Evolutionary conservation across 2,888 invertebrate genomes (phyloP), one percentile per base, ranked within the genome.

Genomic region (Piscicola geometra): DNA sequence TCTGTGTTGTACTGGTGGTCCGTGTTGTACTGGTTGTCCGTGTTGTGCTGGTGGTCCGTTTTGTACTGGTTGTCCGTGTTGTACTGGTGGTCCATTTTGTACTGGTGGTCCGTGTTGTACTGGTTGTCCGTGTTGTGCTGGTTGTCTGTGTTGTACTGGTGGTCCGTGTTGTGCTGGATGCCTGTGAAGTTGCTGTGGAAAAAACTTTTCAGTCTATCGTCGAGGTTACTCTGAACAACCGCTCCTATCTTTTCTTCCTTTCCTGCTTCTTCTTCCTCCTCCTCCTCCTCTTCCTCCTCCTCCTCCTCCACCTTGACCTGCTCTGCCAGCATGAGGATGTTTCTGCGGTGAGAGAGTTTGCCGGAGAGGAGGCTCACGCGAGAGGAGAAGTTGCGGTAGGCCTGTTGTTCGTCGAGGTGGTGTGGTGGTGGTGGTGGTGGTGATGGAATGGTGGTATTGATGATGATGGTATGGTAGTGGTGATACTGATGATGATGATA

Each of bases 301-400:
- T 73, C 73, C 25, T 64, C 73, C 1, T 60, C 64, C 35, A 56
- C n/a, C 52, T 35, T 73, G 1, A 33, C 32, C 36, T 73, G 73
- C 36, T 73, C 73, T 25, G 73, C 52, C n/a, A 73, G 64, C 73
- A 73, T 73, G 25, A 73, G 60, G n/a, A 73, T 33, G 25, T 73
- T 52, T 35, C 73, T 25, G 9, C 73, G n/a, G n/a, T 73, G 56
- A 2, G 21, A n/a, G 36, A 73, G 64, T 73, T 73, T 73, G 56
- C 36, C 64, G 64, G 52, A 32, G 35, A 73, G 64, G 35, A 21
- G 56, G n/a, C 28, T 25, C 0, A 73, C 73, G 15, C 73, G 33
- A 15, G n/a, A 30, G 1, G n/a, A 15, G 64, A 35, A 73, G 52
- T 73, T 73, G 35, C 56, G 52, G 36, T 73, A 73, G n/a, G 73